Evolutionary conservation across 2,888 invertebrate species (phyloP).

Genomic region (Synanthedon myopaeformis): DNA sequence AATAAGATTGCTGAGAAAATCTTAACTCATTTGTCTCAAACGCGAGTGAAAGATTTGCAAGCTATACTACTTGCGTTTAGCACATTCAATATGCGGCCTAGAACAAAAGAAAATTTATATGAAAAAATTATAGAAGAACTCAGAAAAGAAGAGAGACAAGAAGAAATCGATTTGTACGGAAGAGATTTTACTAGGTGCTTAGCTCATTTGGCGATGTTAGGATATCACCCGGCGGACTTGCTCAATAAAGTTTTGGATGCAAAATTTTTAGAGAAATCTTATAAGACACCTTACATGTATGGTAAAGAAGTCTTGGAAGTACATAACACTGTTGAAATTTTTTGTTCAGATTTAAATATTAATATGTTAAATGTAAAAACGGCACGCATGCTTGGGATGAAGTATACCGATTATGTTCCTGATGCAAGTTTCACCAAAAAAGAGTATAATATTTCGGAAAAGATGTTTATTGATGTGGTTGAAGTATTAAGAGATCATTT

Average conservation of each 20-base stretch:
- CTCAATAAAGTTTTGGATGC: constrained; percentile 67
- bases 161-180: constrained; percentile 71
- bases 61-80: constrained; percentile 73
- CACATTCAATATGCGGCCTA: constrained; percentile 71
- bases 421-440: constrained; percentile 45
- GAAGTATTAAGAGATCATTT: constrained; percentile 54
- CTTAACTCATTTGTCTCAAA: constrained; percentile 42
- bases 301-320: constrained; percentile 74
- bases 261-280: constrained; percentile 69
- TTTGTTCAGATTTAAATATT: constrained; percentile 70
- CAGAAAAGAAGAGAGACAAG: constrained; percentile 53
- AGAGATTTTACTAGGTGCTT: constrained; percentile 72
- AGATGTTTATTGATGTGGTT: constrained; percentile 69
- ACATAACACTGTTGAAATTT: constrained; percentile 72
- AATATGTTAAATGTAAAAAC: constrained; percentile 59
- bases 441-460: constrained; percentile 68
- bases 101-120: constrained; percentile 42
- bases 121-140: constrained; percentile 59
- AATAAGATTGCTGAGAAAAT: constrained; percentile 63
- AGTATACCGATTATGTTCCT: constrained; percentile 72
- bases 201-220: constrained; percentile 70
- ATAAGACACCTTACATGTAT: constrained; percentile 47
- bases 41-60: constrained; percentile 82
- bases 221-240: constrained; percentile 71
- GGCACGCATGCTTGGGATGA: constrained; percentile 67